phyloP scores from a whole-genome alignment of 2,113 vertebrate genomes.

The Dicaeum eximium region DNA sequence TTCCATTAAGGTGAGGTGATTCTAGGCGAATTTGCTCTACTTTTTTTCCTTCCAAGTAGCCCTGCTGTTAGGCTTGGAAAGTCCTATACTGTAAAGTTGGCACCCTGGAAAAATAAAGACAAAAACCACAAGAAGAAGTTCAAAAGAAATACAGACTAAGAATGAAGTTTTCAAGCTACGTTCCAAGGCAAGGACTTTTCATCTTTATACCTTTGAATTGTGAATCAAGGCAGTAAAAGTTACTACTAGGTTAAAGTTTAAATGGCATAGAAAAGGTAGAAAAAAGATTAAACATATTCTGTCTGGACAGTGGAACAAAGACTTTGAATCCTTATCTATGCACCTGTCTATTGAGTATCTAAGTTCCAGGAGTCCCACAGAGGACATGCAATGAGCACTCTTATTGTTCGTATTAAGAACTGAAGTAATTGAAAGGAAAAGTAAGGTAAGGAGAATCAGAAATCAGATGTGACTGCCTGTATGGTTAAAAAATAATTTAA shows the following conservation, averaged over 20 bases:
- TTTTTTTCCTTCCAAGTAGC: conserved; percentile 37
- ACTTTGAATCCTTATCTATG: conserved; percentile 74
- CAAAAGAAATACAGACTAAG: conserved; percentile 75
- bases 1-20: conserved; percentile 14
- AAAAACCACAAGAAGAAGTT: conserved; percentile 76
- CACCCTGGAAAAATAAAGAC: conserved; percentile 73
- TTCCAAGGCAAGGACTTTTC: conserved; percentile 78
- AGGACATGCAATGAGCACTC: conserved; percentile 65
- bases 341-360: conserved; percentile 73
- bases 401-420: conserved; percentile 79
- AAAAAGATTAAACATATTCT: conserved; percentile 77
- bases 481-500: conserved; percentile 80
- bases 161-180: conserved; percentile 79
- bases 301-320: conserved; percentile 80
- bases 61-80: conserved; percentile 65
- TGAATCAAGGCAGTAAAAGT: conserved; percentile 81
- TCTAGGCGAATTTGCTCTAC: conserved; percentile 40
- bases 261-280: conserved; percentile 80
- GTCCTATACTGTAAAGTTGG: conserved; percentile 67
- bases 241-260: conserved; percentile 85
- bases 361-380: conserved; percentile 71
- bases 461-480: conserved; percentile 68
- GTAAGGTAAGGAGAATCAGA: conserved; percentile 74
- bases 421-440: conserved; percentile 83
- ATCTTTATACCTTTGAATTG: conserved; percentile 78